Evolutionary conservation across 1,140 invertebrate species (phyloP), one percentile per base, ranked within the genome.

Genomic region (Drosophila sp.): DNA sequence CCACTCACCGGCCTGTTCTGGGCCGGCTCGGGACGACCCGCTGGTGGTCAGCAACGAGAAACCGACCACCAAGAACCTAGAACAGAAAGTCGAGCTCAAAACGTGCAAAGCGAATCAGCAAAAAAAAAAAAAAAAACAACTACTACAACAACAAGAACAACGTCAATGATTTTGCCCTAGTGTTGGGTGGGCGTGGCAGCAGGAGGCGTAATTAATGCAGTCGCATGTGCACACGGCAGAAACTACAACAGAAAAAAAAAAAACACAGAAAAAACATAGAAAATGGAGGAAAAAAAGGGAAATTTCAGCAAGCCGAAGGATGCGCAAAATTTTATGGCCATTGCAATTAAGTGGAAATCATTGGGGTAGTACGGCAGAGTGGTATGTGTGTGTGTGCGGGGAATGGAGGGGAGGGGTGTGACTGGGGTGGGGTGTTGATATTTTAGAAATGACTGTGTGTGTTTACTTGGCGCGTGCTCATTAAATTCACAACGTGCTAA

Each of bases 241-340:
- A 50, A 27, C 44, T 50, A 50, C 35, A 38, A 38, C 35, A 38
- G 10, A 25, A 50, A n/a, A n/a, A 50, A 27, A 50, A 50, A 50
- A 50, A 50, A 50, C 35, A 38, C 11, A 38, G 35, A 50, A 50
- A 33, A 56, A 32, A 27, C 23, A 23, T 17, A 7, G 1, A n/a
- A 27, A 35, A 23, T 8, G 6, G 1, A n/a, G 3, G 32, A 32
- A 32, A 57, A 35, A 35, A 57, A 33, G 33, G 7, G 32, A 33
- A 32, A 23, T 56, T 56, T 17, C 30, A 56, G 17, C 32, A n/a
- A 57, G 55, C 30, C n/a, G 32, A 57, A 58, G 56, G 56, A 58
- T 58, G 56, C 56, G 56, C 56, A 58, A 58, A 58, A 58, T 58
- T 58, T 58, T 58, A 58, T 58, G 56, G 56, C 56, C 56, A 58